phyloP scores from a whole-genome alignment of 2,113 vertebrate species.

The Protobothrops mucrosquamatus region DNA sequence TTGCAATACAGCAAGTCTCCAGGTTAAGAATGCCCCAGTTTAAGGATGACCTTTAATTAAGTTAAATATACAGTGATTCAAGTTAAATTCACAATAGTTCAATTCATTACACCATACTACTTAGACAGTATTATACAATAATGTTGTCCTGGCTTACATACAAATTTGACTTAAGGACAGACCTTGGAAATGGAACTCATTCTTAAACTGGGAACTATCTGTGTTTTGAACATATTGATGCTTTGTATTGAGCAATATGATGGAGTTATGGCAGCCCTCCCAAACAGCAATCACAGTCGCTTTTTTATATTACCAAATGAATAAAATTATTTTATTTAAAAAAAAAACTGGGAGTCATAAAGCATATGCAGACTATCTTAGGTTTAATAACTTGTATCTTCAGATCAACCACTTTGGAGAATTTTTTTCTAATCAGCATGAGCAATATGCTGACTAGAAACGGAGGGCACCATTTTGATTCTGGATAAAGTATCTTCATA shows the following conservation, averaged over 20 bases:
- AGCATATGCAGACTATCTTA: background rate
- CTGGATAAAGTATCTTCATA: background rate
- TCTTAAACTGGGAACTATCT: background rate
- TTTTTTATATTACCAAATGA: background rate
- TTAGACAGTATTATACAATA: background rate
- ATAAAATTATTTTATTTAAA: background rate
- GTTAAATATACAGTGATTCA: background rate
- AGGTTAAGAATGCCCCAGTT: background rate
- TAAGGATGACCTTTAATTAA: background rate
- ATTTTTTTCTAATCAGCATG: background rate
- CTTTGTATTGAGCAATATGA: background rate
- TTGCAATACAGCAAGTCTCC: background rate
- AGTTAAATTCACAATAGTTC: background rate
- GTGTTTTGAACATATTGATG: background rate
- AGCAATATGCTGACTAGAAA: background rate
- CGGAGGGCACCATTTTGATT: background rate
- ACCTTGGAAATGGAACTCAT: background rate
- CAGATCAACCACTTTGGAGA: background rate
- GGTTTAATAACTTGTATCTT: background rate
- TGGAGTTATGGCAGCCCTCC: background rate
- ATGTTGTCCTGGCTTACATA: background rate
- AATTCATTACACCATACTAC: background rate
- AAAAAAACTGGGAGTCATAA: background rate
- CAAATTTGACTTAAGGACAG: background rate
- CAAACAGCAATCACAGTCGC: background rate